Evolutionary conservation across 2,113 vertebrate genomes (phyloP), one percentile per base, ranked within the genome.

Genomic region (Aegypius monachus): DNA sequence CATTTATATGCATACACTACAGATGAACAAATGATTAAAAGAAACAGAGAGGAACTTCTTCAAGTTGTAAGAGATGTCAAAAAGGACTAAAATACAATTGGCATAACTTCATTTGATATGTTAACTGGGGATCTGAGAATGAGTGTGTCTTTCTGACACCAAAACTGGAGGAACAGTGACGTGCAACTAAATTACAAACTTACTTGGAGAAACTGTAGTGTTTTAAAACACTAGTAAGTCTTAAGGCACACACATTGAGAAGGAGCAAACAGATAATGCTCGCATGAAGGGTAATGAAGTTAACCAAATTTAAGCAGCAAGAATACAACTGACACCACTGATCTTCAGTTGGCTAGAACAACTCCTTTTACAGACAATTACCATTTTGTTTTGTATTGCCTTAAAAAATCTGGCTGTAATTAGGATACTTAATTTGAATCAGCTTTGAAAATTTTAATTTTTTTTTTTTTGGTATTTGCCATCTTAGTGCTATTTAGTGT

Each of bases 381-480:
- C 10, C 9, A 14, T 58, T 59, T 68, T 0, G 1, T 27, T 34
- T 31, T 32, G 34, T 18, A 42, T 42, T 31, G 11, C 50, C 34
- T 81, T 48, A 47, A 81, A 81, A 88, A 45, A 19, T 22, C 16
- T 63, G 20, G 4, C 48, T 50, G 14, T 47, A 38, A 48, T 31
- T 26, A 31, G 40, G 27, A 20, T 3, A 25, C 17, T n/a, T 67
- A 32, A 53, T n/a, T 29, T 31, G 19, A 56, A 52, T 29, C 34
- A 31, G 8, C 9, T 29, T 29, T 2, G 7, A 27, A 78, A 66
- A 58, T 5, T 3, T 8, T 17, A 0, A 0, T 8, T 20, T 13
- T 3, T 53, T 45, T 16, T 38, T 32, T 20, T 12, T 32, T 20
- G 8, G 2, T 22, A 15, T 58, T 42, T 58, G 3, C 58, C 21